Evolutionary conservation across 1,140 invertebrate genomes (phyloP).

Genomic region (Nylanderia fulva): DNA sequence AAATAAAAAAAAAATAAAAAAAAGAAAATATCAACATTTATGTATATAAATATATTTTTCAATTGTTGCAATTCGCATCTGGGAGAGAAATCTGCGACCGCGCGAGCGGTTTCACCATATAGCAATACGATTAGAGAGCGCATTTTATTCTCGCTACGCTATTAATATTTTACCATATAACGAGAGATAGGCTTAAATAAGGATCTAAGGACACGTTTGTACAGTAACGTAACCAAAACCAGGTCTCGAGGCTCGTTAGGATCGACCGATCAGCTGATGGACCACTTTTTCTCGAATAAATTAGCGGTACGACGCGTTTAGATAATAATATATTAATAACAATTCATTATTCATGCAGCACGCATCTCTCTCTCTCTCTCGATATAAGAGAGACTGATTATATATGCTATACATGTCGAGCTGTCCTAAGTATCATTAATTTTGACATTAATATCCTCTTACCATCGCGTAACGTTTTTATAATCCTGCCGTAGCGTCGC

Average conservation of each 20-base stretch:
- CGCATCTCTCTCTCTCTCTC: too few species aligned
- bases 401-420: background rate
- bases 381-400: constrained; percentile 21
- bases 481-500: constrained; percentile 6
- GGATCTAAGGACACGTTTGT: constrained; percentile 14
- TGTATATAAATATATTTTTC: constrained; percentile 25
- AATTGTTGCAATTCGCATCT: background rate
- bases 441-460: background rate
- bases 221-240: background rate
- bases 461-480: constrained; percentile 11
- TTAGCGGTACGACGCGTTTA: constrained; percentile 29
- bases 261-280: background rate
- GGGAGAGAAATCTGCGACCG: constrained; percentile 9
- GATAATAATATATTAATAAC: background rate
- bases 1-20: background rate
- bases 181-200: background rate
- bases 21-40: constrained; percentile 2
- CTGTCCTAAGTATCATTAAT: background rate
- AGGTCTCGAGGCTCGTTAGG: background rate
- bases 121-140: constrained; percentile 47
- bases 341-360: background rate
- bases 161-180: constrained; percentile 46
- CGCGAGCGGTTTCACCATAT: constrained; percentile 21
- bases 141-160: constrained; percentile 16
- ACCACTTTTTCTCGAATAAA: background rate